These are phyloP conservation scores for Pectinophora gossypiella DNA, from an alignment of 1,140 invertebrate genomes.

Conservation along the genomic window DNA sequence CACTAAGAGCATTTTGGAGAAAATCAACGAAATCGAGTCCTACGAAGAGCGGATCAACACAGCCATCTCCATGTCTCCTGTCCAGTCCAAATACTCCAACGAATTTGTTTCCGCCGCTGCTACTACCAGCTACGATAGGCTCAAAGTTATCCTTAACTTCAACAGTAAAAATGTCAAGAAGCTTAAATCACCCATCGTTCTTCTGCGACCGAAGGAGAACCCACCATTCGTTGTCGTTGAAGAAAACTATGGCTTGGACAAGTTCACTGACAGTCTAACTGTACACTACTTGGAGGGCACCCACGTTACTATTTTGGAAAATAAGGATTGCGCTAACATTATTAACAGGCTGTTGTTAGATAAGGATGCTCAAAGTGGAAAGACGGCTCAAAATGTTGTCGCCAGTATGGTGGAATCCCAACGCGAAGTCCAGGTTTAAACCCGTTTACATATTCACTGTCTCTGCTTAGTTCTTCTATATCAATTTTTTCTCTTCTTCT, in stretches of 20 bases:
- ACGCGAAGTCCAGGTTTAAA: constrained; percentile 34
- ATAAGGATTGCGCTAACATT: constrained; percentile 77
- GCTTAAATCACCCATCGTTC: constrained; percentile 76
- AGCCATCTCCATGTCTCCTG: constrained; percentile 40
- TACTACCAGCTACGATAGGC: constrained; percentile 73
- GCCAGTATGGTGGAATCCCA: constrained; percentile 54
- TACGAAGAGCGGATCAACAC: constrained; percentile 72
- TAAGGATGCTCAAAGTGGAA: constrained; percentile 22
- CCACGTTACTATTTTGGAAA: constrained; percentile 82
- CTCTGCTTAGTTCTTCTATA: too few species aligned
- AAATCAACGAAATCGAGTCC: constrained; percentile 72
- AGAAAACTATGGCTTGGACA: constrained; percentile 80
- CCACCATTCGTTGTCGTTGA: constrained; percentile 65
- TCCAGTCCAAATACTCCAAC: constrained; percentile 63
- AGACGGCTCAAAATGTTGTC: constrained; percentile 34
- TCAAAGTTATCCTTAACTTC: constrained; percentile 75
- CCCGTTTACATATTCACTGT: too few species aligned
- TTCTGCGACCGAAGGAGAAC: constrained; percentile 79
- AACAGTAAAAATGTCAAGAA: constrained; percentile 57
- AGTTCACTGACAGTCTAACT: constrained; percentile 69
- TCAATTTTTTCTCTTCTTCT: not conserved
- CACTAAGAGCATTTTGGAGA: constrained; percentile 64
- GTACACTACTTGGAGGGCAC: constrained; percentile 81
- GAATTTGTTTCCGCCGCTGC: constrained; percentile 70
- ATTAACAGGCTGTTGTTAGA: constrained; percentile 73